These are phyloP conservation scores for Catharus bicknelli DNA, from an alignment of 2,113 vertebrate genomes.

Conservation along the genomic window DNA sequence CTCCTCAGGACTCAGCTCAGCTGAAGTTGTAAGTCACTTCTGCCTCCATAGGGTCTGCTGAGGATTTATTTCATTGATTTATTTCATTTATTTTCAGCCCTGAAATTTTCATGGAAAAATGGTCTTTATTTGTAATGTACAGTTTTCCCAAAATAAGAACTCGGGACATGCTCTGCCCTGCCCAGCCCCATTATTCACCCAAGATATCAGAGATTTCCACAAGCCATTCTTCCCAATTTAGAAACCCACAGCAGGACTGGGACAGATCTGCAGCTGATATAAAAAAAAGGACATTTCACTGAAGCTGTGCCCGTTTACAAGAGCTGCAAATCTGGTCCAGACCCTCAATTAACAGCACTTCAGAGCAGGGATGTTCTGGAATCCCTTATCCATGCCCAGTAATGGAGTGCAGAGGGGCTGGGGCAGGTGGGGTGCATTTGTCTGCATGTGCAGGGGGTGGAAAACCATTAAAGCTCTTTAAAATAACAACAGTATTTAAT, in stretches of 20 bases:
- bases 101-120: not conserved
- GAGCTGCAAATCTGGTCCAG: slow-evolving; percentile 30
- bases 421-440: not conserved
- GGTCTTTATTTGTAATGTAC: not conserved
- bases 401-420: not conserved
- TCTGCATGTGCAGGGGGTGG: not conserved
- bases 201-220: not conserved
- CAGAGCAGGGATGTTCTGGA: slow-evolving; percentile 27
- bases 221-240: not conserved
- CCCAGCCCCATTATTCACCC: not conserved
- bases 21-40: not conserved
- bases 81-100: too few relatives aligned
- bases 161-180: not conserved
- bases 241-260: not conserved
- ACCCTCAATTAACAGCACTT: slow-evolving; percentile 6
- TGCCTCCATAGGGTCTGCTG: not conserved
- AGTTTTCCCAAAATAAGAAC: not conserved
- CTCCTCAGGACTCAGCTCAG: not conserved
- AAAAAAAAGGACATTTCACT: not conserved
- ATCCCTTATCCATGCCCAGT: not conserved
- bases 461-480: not conserved
- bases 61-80: not conserved
- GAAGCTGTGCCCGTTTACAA: slow-evolving; percentile 24
- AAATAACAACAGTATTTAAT: not conserved
- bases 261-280: slow-evolving; percentile 9